phyloP scores from a whole-genome alignment of 2,888 invertebrate species.

The Amblyjoppa proteus region DNA sequence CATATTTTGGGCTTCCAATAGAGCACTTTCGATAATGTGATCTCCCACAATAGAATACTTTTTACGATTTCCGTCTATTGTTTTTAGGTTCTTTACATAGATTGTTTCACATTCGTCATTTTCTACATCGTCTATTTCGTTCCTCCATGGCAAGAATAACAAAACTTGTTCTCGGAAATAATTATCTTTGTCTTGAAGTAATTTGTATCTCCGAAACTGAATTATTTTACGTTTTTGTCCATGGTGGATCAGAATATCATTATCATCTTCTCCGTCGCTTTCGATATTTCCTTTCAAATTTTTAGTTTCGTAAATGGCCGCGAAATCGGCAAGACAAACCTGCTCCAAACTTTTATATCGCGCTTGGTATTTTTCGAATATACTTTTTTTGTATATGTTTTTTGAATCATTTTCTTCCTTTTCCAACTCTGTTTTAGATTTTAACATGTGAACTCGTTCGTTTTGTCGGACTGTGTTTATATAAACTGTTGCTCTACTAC shows the following conservation, averaged over 20 bases:
- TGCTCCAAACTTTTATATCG: conserved; percentile 7
- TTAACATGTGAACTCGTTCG: conserved; percentile 63
- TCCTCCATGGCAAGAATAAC: conserved; percentile 56
- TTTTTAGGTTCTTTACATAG: conserved; percentile 16
- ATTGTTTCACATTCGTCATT: conserved; percentile 48
- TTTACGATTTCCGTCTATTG: background rate
- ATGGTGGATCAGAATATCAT: conserved; percentile 17
- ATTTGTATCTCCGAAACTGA: conserved; percentile 25
- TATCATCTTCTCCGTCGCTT: conserved; percentile 28
- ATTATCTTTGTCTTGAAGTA: conserved; percentile 32
- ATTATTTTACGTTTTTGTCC: conserved; percentile 38
- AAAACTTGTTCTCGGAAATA: conserved; percentile 60
- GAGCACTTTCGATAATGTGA: background rate
- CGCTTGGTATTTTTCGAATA: background rate
- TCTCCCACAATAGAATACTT: conserved; percentile 11
- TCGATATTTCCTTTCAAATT: conserved; percentile 7
- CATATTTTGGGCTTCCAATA: background rate
- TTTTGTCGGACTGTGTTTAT: conserved; percentile 65
- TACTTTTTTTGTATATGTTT: conserved; percentile 44
- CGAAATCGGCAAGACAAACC: conserved; percentile 48
- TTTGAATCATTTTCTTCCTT: conserved; percentile 23
- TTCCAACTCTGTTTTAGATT: conserved; percentile 18
- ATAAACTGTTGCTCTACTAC: conserved; percentile 64
- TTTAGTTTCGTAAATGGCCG: conserved; percentile 23
- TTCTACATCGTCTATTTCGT: conserved; percentile 51